These are phyloP conservation scores for Chrysolina oricalcia DNA, from an alignment of 2,888 invertebrate genomes.

Conservation along the genomic window DNA sequence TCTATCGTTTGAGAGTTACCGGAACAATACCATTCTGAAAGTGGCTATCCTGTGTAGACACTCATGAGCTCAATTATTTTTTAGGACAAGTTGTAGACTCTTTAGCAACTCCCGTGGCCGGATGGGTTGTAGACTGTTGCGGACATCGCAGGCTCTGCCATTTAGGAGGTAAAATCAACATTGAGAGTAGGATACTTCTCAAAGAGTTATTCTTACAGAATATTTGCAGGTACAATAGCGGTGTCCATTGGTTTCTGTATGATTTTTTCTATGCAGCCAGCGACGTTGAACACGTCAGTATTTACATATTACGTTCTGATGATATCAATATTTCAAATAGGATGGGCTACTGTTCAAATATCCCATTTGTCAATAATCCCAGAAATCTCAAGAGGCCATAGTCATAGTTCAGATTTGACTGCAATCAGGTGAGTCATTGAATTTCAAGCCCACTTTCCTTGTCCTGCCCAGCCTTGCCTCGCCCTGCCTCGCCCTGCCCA, in stretches of 20 bases:
- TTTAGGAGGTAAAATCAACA: conserved; percentile 77
- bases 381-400: conserved; percentile 80
- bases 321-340: conserved; percentile 89
- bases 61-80: conserved; percentile 55
- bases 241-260: conserved; percentile 86
- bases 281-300: conserved; percentile 70
- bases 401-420: conserved; percentile 84
- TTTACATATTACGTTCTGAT: conserved; percentile 75
- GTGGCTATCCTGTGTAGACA: too few species aligned
- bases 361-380: conserved; percentile 95
- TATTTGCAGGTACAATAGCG: conserved; percentile 75
- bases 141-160: conserved; percentile 90
- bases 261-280: conserved; percentile 83
- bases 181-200: not conserved
- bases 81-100: conserved; percentile 91
- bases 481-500: too few species aligned
- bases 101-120: conserved; percentile 88
- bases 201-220: not conserved
- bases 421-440: conserved; percentile 89
- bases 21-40: too few species aligned
- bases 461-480: too few species aligned
- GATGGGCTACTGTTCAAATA: conserved; percentile 96
- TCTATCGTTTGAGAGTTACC: too few species aligned
- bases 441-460: too few species aligned
- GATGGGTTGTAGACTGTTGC: conserved; percentile 85